phyloP scores from a whole-genome alignment of 2,113 vertebrate species.

The Brachyistius frenatus region DNA sequence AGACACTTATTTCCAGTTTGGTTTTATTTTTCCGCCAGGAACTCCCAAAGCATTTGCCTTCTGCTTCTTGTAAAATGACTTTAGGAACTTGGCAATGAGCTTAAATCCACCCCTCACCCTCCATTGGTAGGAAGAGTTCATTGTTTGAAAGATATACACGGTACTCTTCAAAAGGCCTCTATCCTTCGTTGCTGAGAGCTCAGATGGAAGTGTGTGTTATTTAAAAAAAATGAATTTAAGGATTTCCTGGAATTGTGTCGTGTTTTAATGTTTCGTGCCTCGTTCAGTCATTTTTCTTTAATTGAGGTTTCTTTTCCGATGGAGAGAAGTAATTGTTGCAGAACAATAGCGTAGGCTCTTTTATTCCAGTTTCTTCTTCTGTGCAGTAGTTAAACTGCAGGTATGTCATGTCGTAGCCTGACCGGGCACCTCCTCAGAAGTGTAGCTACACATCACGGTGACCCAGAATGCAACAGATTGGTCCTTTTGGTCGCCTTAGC shows the following conservation, averaged over 20 bases:
- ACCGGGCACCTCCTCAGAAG: too few species aligned
- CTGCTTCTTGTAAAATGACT: slow-evolving; percentile 47
- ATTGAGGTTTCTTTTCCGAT: too few species aligned
- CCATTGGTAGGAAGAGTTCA: slow-evolving; percentile 19
- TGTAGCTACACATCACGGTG: too few species aligned
- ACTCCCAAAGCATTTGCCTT: slow-evolving; percentile 52
- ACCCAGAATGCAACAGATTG: too few species aligned
- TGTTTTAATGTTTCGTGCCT: not conserved
- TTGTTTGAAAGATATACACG: slow-evolving; percentile 33
- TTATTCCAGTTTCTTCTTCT: too few species aligned
- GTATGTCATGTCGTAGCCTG: too few species aligned
- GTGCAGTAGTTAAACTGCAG: too few species aligned
- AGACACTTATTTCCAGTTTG: slow-evolving; percentile 61
- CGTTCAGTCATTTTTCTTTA: too few species aligned
- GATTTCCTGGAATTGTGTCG: not conserved
- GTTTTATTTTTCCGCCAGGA: slow-evolving; percentile 38
- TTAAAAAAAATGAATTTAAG: slow-evolving; percentile 9
- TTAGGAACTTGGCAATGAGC: slow-evolving; percentile 27
- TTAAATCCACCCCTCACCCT: not conserved
- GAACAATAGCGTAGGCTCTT: too few species aligned
- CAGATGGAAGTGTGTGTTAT: not conserved
- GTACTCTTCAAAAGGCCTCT: slow-evolving; percentile 1
- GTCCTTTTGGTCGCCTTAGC: too few species aligned
- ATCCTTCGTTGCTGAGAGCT: not conserved
- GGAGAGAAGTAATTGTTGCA: too few species aligned